These are phyloP conservation scores for Salminus brasiliensis DNA, from an alignment of 2,113 vertebrate genomes.

Conservation along the genomic window DNA sequence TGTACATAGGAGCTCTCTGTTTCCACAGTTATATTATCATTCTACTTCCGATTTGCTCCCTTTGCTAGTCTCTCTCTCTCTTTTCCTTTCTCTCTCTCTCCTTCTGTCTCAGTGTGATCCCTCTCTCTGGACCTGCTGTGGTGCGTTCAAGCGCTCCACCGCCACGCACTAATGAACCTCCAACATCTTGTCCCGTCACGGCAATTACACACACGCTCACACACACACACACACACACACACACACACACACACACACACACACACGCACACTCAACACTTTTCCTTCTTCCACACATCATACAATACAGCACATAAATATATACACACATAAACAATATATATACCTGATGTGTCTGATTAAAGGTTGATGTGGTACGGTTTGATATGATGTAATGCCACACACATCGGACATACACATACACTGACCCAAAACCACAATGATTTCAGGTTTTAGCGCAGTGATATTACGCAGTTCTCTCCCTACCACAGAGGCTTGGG, in stretches of 20 bases:
- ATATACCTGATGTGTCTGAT: slow-evolving; percentile 16
- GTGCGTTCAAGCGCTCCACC: slow-evolving; percentile 74
- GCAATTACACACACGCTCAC: slow-evolving; percentile 67
- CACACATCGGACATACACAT: background rate
- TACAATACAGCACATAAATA: slow-evolving; percentile 53
- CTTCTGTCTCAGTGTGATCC: slow-evolving; percentile 47
- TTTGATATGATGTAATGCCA: background rate
- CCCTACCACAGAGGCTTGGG: slow-evolving; percentile 9
- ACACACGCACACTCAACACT: slow-evolving; percentile 42
- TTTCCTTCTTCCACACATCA: slow-evolving; percentile 35
- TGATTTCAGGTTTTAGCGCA: slow-evolving; percentile 4
- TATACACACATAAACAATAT: slow-evolving; percentile 24
- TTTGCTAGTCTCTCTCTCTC: slow-evolving; percentile 18
- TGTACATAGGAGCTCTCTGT: background rate
- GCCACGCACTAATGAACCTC: slow-evolving; percentile 73
- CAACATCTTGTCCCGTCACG: slow-evolving; percentile 82
- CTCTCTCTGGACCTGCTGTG: slow-evolving; percentile 51
- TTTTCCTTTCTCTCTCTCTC: slow-evolving; percentile 32
- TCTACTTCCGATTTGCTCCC: slow-evolving; percentile 24
- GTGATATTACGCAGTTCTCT: slow-evolving; percentile 13
- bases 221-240: slow-evolving; percentile 40
- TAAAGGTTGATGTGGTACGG: background rate
- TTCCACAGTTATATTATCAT: slow-evolving; percentile 32
- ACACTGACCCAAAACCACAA: background rate
- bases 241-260: slow-evolving; percentile 63